A percentile compares a stretch with the other conserved stretches of the same genome.
phyloP scores from a whole-genome alignment of 2,797 vertebrate species.

The Borostomias antarcticus region DNA sequence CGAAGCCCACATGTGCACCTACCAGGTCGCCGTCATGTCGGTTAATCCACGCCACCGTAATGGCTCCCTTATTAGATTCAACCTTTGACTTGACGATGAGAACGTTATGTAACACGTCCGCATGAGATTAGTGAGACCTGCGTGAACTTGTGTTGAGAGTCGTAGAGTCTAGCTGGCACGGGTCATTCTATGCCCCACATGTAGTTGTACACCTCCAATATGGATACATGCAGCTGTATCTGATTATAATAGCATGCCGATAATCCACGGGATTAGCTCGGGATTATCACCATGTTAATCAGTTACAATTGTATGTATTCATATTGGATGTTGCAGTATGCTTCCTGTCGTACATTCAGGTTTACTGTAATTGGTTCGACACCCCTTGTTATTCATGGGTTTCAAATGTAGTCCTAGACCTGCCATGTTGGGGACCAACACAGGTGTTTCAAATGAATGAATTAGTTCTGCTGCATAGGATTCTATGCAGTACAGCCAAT shows the following conservation, averaged over 20 bases:
- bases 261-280: neutral
- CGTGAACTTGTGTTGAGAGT: too few relatives aligned
- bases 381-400: too few relatives aligned
- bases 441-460: too few relatives aligned
- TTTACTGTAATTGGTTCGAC: too few relatives aligned
- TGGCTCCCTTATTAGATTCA: constrained; percentile 37
- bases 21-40: constrained; percentile 24
- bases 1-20: constrained; percentile 12
- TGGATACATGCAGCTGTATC: constrained; percentile 6
- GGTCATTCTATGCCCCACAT: too few relatives aligned
- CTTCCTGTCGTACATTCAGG: neutral
- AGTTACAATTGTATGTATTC: neutral
- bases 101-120: constrained; percentile 42
- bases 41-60: constrained; percentile 39
- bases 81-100: constrained; percentile 41
- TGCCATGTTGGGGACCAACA: too few relatives aligned
- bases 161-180: too few relatives aligned
- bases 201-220: too few relatives aligned
- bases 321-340: neutral
- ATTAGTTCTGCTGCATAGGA: too few relatives aligned
- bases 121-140: constrained; percentile 45
- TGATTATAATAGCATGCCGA: too few relatives aligned
- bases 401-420: too few relatives aligned
- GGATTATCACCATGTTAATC: neutral
- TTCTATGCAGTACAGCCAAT: too few relatives aligned